Conservation (phyloP, 2,888 invertebrate species). For the Oscheius onirici region DNA sequence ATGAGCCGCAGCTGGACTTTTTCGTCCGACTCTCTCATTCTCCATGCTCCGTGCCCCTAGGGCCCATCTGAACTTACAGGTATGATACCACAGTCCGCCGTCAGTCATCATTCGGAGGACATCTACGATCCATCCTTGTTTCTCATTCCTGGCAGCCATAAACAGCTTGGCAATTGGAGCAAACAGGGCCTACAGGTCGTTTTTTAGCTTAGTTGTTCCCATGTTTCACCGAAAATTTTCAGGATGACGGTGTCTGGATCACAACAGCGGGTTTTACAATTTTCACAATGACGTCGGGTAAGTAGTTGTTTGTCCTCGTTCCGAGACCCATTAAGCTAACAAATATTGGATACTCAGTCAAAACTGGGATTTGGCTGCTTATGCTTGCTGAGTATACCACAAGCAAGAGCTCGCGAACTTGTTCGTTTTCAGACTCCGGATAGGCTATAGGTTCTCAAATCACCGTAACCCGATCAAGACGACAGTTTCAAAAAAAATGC, state of each 20-base stretch:
- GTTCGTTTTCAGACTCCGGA: too few species aligned
- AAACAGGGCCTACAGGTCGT: slow-evolving; percentile 31
- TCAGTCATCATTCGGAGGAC: slow-evolving; percentile 9
- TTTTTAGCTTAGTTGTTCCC: neutral
- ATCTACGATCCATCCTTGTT: slow-evolving; percentile 16
- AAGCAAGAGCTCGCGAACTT: too few species aligned
- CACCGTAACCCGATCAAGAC: too few species aligned
- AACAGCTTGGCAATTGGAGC: slow-evolving; percentile 29
- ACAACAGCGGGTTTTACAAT: slow-evolving; percentile 58
- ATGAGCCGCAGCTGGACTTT: neutral
- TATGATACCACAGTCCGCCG: slow-evolving; percentile 24
- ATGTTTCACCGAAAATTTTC: slow-evolving; percentile 17
- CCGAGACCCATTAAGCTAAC: neutral
- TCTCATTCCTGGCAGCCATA: slow-evolving; percentile 23
- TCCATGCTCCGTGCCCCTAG: neutral
- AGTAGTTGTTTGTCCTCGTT: neutral
- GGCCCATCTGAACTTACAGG: neutral
- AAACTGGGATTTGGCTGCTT: too few species aligned
- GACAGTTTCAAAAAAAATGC: too few species aligned
- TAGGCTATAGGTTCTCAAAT: too few species aligned
- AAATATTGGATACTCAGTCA: too few species aligned
- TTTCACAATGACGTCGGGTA: slow-evolving; percentile 66
- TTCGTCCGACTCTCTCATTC: neutral
- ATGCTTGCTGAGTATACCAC: too few species aligned
- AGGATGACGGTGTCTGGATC: slow-evolving; percentile 64